These are phyloP conservation scores for Mesopsocus fuscifrons DNA, from an alignment of 2,888 invertebrate species.

Conservation along the genomic window DNA sequence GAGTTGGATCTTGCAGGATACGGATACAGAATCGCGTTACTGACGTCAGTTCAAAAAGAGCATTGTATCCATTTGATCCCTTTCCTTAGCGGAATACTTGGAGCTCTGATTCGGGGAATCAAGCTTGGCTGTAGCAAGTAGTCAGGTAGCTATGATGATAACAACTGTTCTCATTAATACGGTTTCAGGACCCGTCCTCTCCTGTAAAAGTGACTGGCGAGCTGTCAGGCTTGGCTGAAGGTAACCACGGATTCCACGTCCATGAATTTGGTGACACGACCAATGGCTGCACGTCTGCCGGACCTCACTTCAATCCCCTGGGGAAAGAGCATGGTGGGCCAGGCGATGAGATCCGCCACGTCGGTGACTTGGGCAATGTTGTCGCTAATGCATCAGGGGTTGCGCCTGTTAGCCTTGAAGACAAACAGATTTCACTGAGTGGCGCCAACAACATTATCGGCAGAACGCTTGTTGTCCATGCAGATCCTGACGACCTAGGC, in stretches of 20 bases:
- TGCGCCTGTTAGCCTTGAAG: constrained; percentile 43
- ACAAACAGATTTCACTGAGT: constrained; percentile 40
- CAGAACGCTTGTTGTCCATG: constrained; percentile 41
- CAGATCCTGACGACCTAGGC: constrained; percentile 87
- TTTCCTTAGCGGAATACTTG: no score
- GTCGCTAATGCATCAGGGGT: constrained; percentile 39
- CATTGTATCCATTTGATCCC: no score
- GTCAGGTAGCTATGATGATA: no score
- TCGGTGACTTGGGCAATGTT: constrained; percentile 82
- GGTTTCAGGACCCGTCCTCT: not conserved
- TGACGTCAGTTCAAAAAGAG: no score
- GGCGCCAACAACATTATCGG: constrained; percentile 66
- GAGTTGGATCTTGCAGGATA: no score
- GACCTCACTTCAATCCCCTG: constrained; percentile 79
- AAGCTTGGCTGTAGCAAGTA: no score
- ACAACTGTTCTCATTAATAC: no score
- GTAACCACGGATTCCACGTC: constrained; percentile 78
- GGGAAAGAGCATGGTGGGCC: constrained; percentile 73
- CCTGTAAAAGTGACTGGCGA: constrained; percentile 44
- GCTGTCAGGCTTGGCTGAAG: constrained; percentile 55
- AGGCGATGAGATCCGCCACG: constrained; percentile 48
- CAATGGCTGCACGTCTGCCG: constrained; percentile 90
- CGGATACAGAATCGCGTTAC: no score
- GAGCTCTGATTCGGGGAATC: no score
- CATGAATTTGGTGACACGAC: constrained; percentile 95